Conservation (phyloP, 2,113 vertebrate genomes). For the Panthera tigris region DNA sequence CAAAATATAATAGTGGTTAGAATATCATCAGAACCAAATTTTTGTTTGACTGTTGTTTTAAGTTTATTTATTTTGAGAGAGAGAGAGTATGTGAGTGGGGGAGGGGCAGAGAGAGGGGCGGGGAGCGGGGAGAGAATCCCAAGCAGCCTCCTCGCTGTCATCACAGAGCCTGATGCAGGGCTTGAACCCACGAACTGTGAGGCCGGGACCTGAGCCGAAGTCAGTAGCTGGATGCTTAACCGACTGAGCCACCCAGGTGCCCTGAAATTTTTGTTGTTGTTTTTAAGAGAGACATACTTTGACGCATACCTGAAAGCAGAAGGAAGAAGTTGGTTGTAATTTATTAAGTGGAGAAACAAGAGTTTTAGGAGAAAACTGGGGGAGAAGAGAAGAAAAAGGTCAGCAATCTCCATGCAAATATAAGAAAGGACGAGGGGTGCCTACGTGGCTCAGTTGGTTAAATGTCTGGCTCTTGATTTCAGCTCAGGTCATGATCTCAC, state of each 20-base stretch:
- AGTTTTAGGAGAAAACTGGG: neutral
- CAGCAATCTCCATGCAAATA: neutral
- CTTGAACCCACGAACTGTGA: too few relatives aligned
- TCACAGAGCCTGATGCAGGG: too few relatives aligned
- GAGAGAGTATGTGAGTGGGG: too few relatives aligned
- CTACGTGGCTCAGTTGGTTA: neutral
- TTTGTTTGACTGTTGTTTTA: neutral
- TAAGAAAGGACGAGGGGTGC: neutral
- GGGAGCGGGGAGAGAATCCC: too few relatives aligned
- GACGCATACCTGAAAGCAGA: neutral
- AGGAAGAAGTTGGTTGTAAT: neutral
- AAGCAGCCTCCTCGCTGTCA: too few relatives aligned
- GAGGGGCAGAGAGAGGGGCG: too few relatives aligned
- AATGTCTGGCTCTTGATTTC: neutral
- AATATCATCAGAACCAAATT: neutral
- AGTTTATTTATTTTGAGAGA: too few relatives aligned
- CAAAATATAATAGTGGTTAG: neutral
- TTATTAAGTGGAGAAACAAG: neutral
- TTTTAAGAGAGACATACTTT: neutral
- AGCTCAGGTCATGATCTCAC: neutral
- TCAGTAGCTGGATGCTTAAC: too few relatives aligned
- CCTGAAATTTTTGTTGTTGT: neutral
- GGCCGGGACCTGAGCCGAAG: too few relatives aligned
- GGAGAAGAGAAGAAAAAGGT: neutral
- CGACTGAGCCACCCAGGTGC: too few relatives aligned